phyloP scores from a whole-genome alignment of 2,113 vertebrate species.

The Bagarius yarrelli region DNA sequence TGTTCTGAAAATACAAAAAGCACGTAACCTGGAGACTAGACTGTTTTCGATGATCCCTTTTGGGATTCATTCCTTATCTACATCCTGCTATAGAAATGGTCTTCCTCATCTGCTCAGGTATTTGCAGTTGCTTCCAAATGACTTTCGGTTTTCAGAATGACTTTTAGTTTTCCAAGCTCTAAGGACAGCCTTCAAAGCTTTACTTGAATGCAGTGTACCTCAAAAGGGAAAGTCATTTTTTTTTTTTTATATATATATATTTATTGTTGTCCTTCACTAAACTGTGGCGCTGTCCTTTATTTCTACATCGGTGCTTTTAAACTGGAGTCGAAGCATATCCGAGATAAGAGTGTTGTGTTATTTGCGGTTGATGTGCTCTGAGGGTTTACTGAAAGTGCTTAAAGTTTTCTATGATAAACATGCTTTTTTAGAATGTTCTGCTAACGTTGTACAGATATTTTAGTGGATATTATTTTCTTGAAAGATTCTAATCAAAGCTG shows the following conservation, averaged over 20 bases:
- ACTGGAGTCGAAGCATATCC: background rate
- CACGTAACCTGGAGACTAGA: background rate
- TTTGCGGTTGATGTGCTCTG: background rate
- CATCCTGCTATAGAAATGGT: slow-evolving; percentile 1
- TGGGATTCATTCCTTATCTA: slow-evolving; percentile 4
- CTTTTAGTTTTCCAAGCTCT: background rate
- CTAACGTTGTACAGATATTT: background rate
- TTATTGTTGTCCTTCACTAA: background rate
- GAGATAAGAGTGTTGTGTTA: background rate
- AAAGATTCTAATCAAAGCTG: background rate
- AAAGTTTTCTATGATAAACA: background rate
- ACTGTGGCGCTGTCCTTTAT: background rate
- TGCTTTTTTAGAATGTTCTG: too few species aligned
- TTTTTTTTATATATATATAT: too few species aligned
- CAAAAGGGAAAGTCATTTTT: background rate
- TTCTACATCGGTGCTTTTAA: background rate
- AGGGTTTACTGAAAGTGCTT: background rate
- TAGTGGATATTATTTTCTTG: background rate
- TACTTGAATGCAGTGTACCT: background rate
- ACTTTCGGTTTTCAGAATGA: background rate
- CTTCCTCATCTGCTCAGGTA: background rate
- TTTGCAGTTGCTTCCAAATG: background rate
- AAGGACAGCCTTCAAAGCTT: background rate
- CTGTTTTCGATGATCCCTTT: background rate
- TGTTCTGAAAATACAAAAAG: background rate